Conservation (phyloP, 2,888 invertebrate species). For the Druceiella hillmani region DNA sequence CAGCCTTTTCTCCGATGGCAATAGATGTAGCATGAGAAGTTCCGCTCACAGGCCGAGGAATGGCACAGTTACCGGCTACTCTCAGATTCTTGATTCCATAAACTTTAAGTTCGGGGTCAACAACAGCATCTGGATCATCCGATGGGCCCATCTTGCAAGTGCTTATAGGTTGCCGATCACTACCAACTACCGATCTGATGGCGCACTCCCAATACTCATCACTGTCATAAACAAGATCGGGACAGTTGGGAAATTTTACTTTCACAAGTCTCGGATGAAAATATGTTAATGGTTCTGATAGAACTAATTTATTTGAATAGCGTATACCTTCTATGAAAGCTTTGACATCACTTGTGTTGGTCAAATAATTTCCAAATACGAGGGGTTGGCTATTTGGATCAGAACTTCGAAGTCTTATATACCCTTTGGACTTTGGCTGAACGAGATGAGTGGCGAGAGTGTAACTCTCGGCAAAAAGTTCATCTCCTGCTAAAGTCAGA, state of each 20-base stretch:
- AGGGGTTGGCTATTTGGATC: slow-evolving; percentile 62
- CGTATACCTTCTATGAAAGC: slow-evolving; percentile 54
- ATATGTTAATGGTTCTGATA: slow-evolving; percentile 53
- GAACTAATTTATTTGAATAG: slow-evolving; percentile 50
- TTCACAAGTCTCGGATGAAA: slow-evolving; percentile 54
- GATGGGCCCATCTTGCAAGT: slow-evolving; percentile 65
- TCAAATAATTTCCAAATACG: slow-evolving; percentile 68
- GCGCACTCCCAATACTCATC: slow-evolving; percentile 66
- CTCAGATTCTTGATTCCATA: slow-evolving; percentile 56
- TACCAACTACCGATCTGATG: slow-evolving; percentile 52
- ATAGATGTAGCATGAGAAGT: slow-evolving; percentile 64
- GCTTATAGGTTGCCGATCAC: slow-evolving; percentile 63
- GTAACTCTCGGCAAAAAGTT: too few relatives aligned
- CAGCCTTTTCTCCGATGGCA: slow-evolving; percentile 69
- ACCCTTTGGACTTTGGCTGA: slow-evolving; percentile 60
- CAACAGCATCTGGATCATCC: slow-evolving; percentile 54
- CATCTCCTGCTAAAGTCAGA: too few relatives aligned
- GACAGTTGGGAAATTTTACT: slow-evolving; percentile 52
- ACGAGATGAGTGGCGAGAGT: too few relatives aligned
- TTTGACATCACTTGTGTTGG: slow-evolving; percentile 53
- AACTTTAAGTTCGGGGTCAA: slow-evolving; percentile 57
- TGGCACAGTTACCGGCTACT: slow-evolving; percentile 64
- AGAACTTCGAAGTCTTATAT: slow-evolving; percentile 54
- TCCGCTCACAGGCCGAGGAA: slow-evolving; percentile 59
- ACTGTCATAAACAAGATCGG: slow-evolving; percentile 44